Evolutionary conservation across 2,888 invertebrate genomes (phyloP), one percentile per base, ranked within the genome.

Genomic region (Troides aeacus): DNA sequence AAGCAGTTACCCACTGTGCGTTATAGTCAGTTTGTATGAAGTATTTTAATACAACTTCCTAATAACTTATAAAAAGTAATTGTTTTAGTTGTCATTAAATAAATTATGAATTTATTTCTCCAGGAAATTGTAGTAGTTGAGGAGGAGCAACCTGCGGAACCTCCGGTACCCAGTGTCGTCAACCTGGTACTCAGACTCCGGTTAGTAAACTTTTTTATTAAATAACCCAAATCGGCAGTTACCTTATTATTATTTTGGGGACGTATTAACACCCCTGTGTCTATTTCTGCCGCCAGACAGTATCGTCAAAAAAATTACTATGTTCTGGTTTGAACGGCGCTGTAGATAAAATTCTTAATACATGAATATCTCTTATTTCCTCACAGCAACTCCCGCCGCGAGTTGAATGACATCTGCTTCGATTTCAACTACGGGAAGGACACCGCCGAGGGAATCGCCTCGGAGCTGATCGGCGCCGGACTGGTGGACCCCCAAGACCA

Each of bases 351-450:
- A 10, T 39, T 39, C 10, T 18, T 2, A 50, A 50, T 50, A 50
- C 15, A 50, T 15, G 2, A 50, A 12, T 50, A 17, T 2, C 18
- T 3, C 15, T 5, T 50, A 50, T 50, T 5, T 50, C 39, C 18
- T 73, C 75, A 3, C 84, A 97, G 97, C 79, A 99, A 99, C 92
- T 94, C 96, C 60, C 95, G 95, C 74, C 94, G 96, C 69, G 99
- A 99, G 88, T 90, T 99, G 75, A 99, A 99, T 87, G 99, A 99
- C 86, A 99, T 99, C 79, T 95, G 98, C 77, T 99, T 99, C 88
- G 99, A 99, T 89, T 99, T 97, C 86, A 96, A 97, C 23, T 95
- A 96, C 42, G 98, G 97, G 24, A 96, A 97, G 86, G 97, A 97
- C 83, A 95, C 96, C 0, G 94, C 98, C 0, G 98, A 98, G 81